Base-by-base conservation (phyloP, 1,140 invertebrate species). In the Microplitis mediator region DNA sequence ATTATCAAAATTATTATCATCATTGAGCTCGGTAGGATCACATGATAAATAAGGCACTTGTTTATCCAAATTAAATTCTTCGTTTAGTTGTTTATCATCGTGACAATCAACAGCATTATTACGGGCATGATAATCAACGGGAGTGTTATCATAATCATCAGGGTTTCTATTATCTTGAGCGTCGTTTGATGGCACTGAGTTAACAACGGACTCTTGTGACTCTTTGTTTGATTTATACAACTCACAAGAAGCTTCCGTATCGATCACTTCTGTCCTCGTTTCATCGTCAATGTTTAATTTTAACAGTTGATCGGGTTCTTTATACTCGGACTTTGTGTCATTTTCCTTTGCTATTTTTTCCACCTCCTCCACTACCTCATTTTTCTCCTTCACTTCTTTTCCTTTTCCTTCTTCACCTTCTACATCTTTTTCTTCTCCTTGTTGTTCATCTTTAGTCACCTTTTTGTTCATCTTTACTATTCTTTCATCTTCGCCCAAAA, bases 201-300 rank as follows among this genome's bases (percentile, higher is more conserved):
- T 50, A n/a, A 5, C 16, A 13, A 9, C 11, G 4, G 62, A 64
- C 9, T 64, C 14, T 8, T 3, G 9, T 50, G 39, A 36, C 34
- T 64, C 62, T 50, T 50, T 64, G 16, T 64, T 9, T 34, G 60
- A 67, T 9, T 71, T 65, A 50, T 67, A 62, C 56, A 63, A 75
- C 23, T 75, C 71, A 34, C 68, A 72, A 36, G 58, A 58, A 72
- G 66, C 35, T 68, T 69, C 11, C 62, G 52, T 68, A 52, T 61
- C 32, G 8, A 8, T 34, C 35, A 45, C 63, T 8, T 23, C 36
- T 58, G 52, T 64, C 4, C 14, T 13, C 14, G 4, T 65, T 31
- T 58, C 34, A 5, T 65, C 45, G 8, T 51, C n/a, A 9, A 14
- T 6, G 13, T 50, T 58, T 58, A 58, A 58, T 60, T 4, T 63